Conservation (phyloP, 2,113 vertebrate species). For the Hippocampus comes region DNA sequence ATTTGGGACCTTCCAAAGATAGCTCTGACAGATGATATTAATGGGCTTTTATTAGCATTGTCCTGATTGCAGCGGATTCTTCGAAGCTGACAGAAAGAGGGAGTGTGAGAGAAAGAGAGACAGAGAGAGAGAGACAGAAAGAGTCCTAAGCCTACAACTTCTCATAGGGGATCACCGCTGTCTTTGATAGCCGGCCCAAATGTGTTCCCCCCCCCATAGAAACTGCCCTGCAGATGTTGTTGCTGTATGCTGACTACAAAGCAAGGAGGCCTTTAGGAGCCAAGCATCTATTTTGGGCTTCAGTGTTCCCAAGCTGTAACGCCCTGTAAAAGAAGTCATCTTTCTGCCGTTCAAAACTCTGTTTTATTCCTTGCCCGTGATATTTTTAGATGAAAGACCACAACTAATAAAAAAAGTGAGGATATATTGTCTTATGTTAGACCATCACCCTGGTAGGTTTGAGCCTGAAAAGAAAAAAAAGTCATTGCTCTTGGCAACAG, state of each 20-base stretch:
- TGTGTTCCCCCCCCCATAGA: slow-evolving; percentile 71
- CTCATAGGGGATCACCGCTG: slow-evolving; percentile 72
- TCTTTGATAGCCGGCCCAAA: slow-evolving; percentile 79
- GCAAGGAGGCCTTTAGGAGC: slow-evolving; percentile 78
- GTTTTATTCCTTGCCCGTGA: slow-evolving; percentile 69
- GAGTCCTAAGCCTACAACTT: slow-evolving; percentile 64
- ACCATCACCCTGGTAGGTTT: slow-evolving; percentile 50
- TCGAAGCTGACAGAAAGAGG: slow-evolving; percentile 38
- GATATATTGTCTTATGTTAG: slow-evolving; percentile 72
- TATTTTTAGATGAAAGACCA: slow-evolving; percentile 82
- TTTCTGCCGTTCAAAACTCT: slow-evolving; percentile 60
- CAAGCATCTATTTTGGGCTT: slow-evolving; percentile 74
- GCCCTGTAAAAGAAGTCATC: slow-evolving; percentile 49
- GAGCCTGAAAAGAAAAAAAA: slow-evolving; percentile 28
- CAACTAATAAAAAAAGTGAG: slow-evolving; percentile 68
- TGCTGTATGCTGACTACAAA: slow-evolving; percentile 76
- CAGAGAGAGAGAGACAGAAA: slow-evolving; percentile 32
- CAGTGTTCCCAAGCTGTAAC: slow-evolving; percentile 67
- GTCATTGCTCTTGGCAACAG: slow-evolving; percentile 51
- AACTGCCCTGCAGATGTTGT: slow-evolving; percentile 81
- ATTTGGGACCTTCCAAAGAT: slow-evolving; percentile 71
- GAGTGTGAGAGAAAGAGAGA: slow-evolving; percentile 24
- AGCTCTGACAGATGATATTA: slow-evolving; percentile 74
- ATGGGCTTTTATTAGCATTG: slow-evolving; percentile 73
- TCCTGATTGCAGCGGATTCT: slow-evolving; percentile 66